These are phyloP conservation scores for Eira barbara DNA, from an alignment of 2,113 vertebrate genomes.

Conservation along the genomic window DNA sequence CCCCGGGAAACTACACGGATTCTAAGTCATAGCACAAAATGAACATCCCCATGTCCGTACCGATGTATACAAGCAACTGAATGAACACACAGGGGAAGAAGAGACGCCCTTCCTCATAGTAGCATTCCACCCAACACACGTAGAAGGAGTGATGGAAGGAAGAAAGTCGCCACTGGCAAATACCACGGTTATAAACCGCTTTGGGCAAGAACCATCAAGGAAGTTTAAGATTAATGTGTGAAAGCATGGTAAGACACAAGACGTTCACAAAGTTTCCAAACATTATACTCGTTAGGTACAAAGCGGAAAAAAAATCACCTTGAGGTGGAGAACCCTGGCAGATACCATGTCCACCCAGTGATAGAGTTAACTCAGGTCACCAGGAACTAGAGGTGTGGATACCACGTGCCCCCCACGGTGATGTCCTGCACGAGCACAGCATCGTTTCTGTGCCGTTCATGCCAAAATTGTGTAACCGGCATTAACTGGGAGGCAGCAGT, in stretches of 20 bases:
- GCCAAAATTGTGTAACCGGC: neutral
- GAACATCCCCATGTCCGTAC: neutral
- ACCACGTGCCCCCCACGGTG: fast-evolving
- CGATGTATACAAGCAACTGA: neutral
- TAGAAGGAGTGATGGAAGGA: neutral
- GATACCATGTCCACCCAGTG: neutral
- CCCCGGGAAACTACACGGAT: neutral
- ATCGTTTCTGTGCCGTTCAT: fast-evolving
- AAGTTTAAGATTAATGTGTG: neutral
- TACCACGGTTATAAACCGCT: neutral
- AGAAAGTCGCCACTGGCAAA: neutral
- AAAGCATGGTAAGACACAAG: neutral
- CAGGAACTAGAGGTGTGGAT: neutral
- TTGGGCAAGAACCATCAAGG: neutral
- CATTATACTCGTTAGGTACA: neutral
- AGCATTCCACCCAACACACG: neutral
- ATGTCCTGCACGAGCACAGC: neutral
- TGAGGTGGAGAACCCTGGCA: neutral
- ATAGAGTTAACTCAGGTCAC: neutral
- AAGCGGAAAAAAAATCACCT: neutral
- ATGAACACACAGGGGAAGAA: neutral
- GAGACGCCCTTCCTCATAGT: neutral
- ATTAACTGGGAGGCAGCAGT: neutral
- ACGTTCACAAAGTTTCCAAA: neutral
- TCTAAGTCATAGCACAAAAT: neutral